These are phyloP conservation scores for Bufotes viridis DNA, from an alignment of 2,797 vertebrate species.

Conservation along the genomic window DNA sequence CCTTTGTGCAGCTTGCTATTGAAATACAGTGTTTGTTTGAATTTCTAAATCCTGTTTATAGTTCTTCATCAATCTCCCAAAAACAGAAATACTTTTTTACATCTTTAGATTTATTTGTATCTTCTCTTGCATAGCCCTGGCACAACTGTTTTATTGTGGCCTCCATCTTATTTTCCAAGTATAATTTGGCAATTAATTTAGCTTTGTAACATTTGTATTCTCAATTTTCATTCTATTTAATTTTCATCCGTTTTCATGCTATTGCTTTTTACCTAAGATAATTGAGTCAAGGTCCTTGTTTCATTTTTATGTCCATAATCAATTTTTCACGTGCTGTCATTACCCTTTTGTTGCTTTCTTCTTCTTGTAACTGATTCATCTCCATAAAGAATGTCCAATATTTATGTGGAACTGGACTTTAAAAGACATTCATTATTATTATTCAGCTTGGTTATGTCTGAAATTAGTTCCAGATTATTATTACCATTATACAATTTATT, in stretches of 20 bases:
- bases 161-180: background rate
- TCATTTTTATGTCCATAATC: background rate
- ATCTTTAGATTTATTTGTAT: background rate
- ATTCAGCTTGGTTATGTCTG: background rate
- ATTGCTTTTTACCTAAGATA: background rate
- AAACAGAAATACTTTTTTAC: background rate
- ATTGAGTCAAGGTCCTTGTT: background rate
- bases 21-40: background rate
- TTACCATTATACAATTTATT: background rate
- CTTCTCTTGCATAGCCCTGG: background rate
- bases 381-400: background rate
- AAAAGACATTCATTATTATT: background rate
- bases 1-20: background rate
- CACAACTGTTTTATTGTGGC: background rate
- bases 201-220: background rate
- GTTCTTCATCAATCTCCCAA: background rate
- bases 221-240: background rate
- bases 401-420: background rate
- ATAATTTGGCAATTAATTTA: background rate
- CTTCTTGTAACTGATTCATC: background rate
- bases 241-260: background rate
- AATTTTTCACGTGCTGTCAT: background rate
- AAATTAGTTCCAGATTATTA: background rate
- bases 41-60: background rate
- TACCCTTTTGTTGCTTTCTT: background rate